Evolutionary conservation across 2,797 vertebrate species (phyloP).

Genomic region (Channa striata): DNA sequence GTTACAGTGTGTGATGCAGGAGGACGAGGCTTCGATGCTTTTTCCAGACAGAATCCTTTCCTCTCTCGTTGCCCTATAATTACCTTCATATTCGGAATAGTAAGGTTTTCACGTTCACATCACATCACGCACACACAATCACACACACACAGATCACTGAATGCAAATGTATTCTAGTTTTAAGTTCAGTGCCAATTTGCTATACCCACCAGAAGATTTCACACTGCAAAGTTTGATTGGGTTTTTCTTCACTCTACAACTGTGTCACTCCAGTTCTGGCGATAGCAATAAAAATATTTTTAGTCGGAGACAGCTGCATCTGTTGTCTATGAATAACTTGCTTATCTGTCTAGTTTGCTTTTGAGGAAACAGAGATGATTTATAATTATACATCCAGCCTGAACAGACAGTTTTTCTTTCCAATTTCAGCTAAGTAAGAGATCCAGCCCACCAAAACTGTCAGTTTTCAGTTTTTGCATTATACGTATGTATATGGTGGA

Average conservation of each 20-base stretch:
- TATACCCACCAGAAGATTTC: constrained; percentile 26
- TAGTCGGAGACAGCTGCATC: constrained; percentile 30
- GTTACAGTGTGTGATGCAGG: constrained; percentile 11
- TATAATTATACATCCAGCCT: constrained; percentile 21
- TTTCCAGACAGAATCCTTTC: constrained; percentile 29
- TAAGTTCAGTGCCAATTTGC: constrained; percentile 54
- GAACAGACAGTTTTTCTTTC: not conserved
- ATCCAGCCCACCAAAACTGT: not conserved
- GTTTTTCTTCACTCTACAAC: constrained; percentile 30
- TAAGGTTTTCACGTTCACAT: constrained; percentile 28
- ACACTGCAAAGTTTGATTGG: constrained; percentile 44
- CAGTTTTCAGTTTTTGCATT: not conserved
- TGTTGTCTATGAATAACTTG: constrained; percentile 24
- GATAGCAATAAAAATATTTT: constrained; percentile 11
- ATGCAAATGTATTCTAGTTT: constrained; percentile 58
- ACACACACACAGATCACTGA: constrained; percentile 34
- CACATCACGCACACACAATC: not conserved
- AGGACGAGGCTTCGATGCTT: constrained; percentile 12
- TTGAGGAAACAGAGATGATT: constrained; percentile 7
- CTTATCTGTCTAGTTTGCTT: constrained; percentile 6
- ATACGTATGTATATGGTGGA: not conserved
- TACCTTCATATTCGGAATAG: constrained; percentile 55
- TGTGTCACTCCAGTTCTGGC: constrained; percentile 44
- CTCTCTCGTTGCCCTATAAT: constrained; percentile 45
- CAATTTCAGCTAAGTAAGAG: too few relatives aligned